These are phyloP conservation scores for Lottia gigantea DNA, from an alignment of 2,888 invertebrate genomes.

Conservation along the genomic window DNA sequence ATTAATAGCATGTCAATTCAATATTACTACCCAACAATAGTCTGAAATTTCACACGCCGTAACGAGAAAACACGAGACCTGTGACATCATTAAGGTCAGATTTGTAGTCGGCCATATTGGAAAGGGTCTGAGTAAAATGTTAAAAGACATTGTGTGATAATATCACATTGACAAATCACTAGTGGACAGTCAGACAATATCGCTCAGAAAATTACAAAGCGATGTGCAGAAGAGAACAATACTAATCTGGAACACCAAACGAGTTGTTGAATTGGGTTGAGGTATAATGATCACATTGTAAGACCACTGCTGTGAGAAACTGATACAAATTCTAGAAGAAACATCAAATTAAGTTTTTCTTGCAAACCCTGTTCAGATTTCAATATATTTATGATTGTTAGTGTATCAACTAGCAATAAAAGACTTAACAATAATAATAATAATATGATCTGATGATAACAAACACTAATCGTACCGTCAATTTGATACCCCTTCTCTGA, in stretches of 20 bases:
- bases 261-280: constrained; percentile 4
- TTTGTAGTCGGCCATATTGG: neutral
- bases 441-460: too few species aligned
- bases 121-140: neutral
- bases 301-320: neutral
- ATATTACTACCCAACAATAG: neutral
- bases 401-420: neutral
- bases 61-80: neutral
- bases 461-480: too few species aligned
- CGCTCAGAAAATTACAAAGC: constrained; percentile 2
- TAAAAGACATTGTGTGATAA: constrained; percentile 10
- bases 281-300: constrained; percentile 4
- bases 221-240: neutral
- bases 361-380: neutral
- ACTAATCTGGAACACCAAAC: neutral
- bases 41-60: neutral
- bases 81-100: neutral
- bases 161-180: constrained; percentile 8
- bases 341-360: neutral
- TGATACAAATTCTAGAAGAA: neutral
- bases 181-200: neutral
- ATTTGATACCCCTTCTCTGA: too few species aligned
- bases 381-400: constrained; percentile 1
- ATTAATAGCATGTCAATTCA: neutral
- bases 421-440: too few species aligned